Evolutionary conservation across 2,113 vertebrate genomes (phyloP).

Genomic region (Elachura formosa): DNA sequence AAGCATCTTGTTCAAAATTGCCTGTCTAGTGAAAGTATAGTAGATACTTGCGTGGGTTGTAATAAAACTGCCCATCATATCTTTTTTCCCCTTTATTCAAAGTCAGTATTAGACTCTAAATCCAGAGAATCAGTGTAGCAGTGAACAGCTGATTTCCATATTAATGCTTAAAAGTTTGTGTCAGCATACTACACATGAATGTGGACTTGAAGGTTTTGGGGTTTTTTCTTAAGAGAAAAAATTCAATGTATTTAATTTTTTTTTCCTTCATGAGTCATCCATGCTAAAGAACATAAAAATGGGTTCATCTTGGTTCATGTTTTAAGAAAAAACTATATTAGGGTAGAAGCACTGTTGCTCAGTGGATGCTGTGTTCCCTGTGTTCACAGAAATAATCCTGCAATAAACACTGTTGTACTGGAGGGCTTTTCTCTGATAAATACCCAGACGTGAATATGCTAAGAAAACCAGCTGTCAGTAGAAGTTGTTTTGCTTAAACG

Average conservation of each 20-base stretch:
- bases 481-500: conserved; percentile 67
- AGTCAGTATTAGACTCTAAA: background rate
- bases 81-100: background rate
- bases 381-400: conserved; percentile 66
- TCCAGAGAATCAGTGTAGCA: background rate
- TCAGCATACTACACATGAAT: background rate
- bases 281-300: background rate
- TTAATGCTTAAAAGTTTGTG: background rate
- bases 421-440: conserved; percentile 61
- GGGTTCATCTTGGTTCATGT: background rate
- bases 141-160: background rate
- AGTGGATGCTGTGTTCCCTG: conserved; percentile 44
- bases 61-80: background rate
- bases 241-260: background rate
- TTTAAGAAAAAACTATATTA: conserved; percentile 31
- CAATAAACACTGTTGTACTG: conserved; percentile 70
- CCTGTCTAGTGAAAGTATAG: background rate
- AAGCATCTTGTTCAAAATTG: background rate
- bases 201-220: background rate
- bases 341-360: conserved; percentile 42
- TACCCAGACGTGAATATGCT: conserved; percentile 46
- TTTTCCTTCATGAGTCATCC: background rate
- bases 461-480: conserved; percentile 67
- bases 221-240: background rate
- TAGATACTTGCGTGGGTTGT: background rate